Percentiles rank a stretch among this genome's conserved stretches.
Conservation (phyloP, 2,113 vertebrate species). For the Spilogale gracilis region DNA sequence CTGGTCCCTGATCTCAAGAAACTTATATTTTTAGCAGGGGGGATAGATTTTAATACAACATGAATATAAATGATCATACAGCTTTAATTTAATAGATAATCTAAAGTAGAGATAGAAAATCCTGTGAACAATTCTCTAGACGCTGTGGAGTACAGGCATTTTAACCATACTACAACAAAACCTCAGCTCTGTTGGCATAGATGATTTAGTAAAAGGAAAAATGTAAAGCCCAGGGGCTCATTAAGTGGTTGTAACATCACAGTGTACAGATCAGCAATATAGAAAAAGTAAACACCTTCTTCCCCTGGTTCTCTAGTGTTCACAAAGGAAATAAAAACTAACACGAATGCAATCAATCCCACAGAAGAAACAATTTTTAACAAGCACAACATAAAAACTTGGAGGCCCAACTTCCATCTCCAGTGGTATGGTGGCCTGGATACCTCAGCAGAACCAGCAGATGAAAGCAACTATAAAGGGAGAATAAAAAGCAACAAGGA, state of each 20-base stretch:
- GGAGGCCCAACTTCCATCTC: not conserved
- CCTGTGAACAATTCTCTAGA: not conserved
- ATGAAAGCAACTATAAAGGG: not conserved
- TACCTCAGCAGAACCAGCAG: not conserved
- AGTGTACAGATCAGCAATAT: not conserved
- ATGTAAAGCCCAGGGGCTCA: not conserved
- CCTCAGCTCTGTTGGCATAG: not conserved
- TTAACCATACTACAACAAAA: not conserved
- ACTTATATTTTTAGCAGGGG: not conserved
- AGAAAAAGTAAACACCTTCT: not conserved
- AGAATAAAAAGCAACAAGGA: not conserved
- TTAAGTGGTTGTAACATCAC: not conserved
- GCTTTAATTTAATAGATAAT: not conserved
- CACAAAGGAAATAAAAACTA: not conserved
- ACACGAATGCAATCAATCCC: not conserved
- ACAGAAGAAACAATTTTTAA: conserved; percentile 24
- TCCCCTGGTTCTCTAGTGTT: not conserved
- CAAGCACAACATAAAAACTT: not conserved
- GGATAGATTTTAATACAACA: not conserved
- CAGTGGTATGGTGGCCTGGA: not conserved
- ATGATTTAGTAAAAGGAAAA: not conserved
- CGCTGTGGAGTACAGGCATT: not conserved
- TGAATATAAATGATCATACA: not conserved
- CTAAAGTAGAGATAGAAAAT: not conserved
- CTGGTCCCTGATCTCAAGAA: not conserved